phyloP scores from a whole-genome alignment of 92 coral and sea anemone genomes.

The Nematostella vectensis region DNA sequence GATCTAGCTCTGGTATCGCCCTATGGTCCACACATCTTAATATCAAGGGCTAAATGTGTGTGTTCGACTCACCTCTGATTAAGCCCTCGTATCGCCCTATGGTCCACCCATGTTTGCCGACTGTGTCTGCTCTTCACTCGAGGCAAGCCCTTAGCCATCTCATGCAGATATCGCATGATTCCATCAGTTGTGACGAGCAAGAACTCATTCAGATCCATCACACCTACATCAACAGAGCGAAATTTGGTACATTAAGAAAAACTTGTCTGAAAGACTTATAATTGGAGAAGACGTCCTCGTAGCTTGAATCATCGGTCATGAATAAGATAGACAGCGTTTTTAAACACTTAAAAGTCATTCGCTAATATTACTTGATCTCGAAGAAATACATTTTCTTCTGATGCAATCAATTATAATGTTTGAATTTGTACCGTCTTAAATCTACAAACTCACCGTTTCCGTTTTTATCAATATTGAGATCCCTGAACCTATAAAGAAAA shows the following conservation, averaged over 20 bases:
- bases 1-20: slow-evolving; percentile 5
- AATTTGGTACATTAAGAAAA: too few species aligned
- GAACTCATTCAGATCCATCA: slow-evolving; percentile 61
- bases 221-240: slow-evolving; percentile 24
- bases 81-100: slow-evolving; percentile 44
- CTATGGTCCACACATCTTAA: too few species aligned
- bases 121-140: slow-evolving; percentile 73
- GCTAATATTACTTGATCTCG: too few species aligned
- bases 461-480: slow-evolving; percentile 61
- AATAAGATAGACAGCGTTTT: too few species aligned
- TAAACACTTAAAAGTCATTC: too few species aligned
- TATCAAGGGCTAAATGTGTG: too few species aligned
- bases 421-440: too few species aligned
- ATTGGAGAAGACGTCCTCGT: too few species aligned
- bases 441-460: slow-evolving; percentile 45
- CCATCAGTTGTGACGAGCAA: slow-evolving; percentile 50
- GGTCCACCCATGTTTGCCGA: slow-evolving; percentile 74
- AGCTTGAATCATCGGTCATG: too few species aligned
- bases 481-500: slow-evolving; percentile 42
- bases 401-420: too few species aligned
- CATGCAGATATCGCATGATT: slow-evolving; percentile 62
- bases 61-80: slow-evolving; percentile 64
- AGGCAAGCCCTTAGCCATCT: slow-evolving; percentile 45
- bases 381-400: too few species aligned
- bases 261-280: too few species aligned